Base-by-base conservation (phyloP, 2,888 invertebrate genomes). In the Ophonus ardosiacus region DNA sequence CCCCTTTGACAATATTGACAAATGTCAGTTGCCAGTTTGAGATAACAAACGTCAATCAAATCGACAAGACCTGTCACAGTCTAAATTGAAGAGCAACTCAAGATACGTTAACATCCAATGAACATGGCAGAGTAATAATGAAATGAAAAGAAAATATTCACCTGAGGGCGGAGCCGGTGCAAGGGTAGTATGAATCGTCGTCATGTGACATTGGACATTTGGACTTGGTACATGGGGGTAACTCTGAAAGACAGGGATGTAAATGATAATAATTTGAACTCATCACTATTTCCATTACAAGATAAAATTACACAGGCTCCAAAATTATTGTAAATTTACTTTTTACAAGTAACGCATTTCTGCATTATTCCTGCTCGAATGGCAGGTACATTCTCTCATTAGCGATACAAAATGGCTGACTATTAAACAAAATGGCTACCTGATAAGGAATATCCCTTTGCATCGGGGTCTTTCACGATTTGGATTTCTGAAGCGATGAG, bases 401-500 rank as follows among this genome's bases (percentile, higher is more conserved):
- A 31, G 3, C 3, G 31, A 31, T 31, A 31, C 31, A 31, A 31
- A 31, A 31, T 31, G 43, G 13, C 43, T 51, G 43, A 51, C 10
- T 13, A 51, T 0, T 8, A 51, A 13, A 13, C 10, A 51, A 51
- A 2, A 51, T 51, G 43, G 10, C 6, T 84, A 84, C 84, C 84
- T 84, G 84, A 43, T 84, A 79, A n/a, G 84, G 15, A 79, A 84
- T 84, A 65, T 84, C 78, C 74, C 63, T 78, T 56, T 78, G 63
- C 84, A 84, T 84, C 40, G 83, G 68, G n/a, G 15, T 76, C n/a
- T 43, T 40, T 18, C 76, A 74, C 3, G 15, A 63, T 81, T 15
- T 40, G 43, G 8, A 24, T 63, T 8, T 24, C 63, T 63, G 63
- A 63, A 24, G 63, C 24, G 63, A 63, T 63, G 4, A 18, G 7